These are phyloP conservation scores for Polyodon spathula DNA, from an alignment of 2,113 vertebrate genomes.

Conservation along the genomic window DNA sequence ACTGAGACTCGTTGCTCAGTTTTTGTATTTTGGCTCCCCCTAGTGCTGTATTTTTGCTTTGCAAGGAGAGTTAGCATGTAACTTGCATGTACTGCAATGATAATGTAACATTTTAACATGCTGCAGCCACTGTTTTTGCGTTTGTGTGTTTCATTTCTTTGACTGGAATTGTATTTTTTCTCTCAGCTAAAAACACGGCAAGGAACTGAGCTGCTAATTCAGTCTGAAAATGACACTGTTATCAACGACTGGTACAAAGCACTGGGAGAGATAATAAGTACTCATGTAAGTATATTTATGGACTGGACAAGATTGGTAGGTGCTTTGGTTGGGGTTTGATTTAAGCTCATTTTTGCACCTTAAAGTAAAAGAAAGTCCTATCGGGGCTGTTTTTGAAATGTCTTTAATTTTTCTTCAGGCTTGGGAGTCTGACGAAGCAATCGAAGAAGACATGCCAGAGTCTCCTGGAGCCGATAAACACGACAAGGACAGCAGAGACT, in stretches of 20 bases:
- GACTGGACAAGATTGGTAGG: neutral
- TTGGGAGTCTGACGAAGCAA: slow-evolving; percentile 73
- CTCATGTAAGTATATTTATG: slow-evolving; percentile 64
- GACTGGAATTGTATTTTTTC: neutral
- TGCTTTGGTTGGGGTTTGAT: neutral
- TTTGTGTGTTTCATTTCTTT: neutral
- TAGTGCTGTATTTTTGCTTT: too few relatives aligned
- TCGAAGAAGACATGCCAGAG: slow-evolving; percentile 84
- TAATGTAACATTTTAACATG: too few relatives aligned
- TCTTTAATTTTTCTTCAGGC: slow-evolving; percentile 38
- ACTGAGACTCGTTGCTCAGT: too few relatives aligned
- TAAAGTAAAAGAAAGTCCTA: neutral
- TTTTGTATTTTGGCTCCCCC: too few relatives aligned
- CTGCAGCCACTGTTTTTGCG: too few relatives aligned
- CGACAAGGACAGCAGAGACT: slow-evolving; percentile 87
- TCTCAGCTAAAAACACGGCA: slow-evolving; percentile 83
- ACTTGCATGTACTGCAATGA: too few relatives aligned
- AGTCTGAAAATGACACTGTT: slow-evolving; percentile 86
- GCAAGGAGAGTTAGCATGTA: too few relatives aligned
- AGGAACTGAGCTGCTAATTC: slow-evolving; percentile 87
- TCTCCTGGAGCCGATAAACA: slow-evolving; percentile 87
- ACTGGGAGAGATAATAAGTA: slow-evolving; percentile 72
- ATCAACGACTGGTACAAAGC: slow-evolving; percentile 89
- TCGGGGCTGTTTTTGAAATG: neutral
- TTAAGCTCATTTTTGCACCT: neutral